Evolutionary conservation across 2,113 vertebrate species (phyloP).

Genomic region (Silurus asotus): DNA sequence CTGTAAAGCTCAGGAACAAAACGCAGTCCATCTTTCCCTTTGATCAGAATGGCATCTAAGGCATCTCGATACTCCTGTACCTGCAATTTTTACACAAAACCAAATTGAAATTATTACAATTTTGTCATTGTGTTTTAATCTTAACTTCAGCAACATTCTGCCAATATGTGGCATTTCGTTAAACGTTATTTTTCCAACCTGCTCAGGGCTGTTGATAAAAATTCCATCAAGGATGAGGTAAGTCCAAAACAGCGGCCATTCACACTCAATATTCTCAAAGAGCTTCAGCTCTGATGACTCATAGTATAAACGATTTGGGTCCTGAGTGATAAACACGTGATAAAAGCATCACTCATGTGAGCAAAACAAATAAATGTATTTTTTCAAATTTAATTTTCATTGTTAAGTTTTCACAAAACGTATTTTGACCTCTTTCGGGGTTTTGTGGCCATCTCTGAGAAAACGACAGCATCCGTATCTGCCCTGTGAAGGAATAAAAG

Average conservation of each 20-base stretch:
- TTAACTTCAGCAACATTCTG: too few species aligned
- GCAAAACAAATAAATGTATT: background rate
- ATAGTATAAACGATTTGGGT: slow-evolving; percentile 85
- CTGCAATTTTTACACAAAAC: slow-evolving; percentile 61
- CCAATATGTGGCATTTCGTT: background rate
- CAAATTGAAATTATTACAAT: background rate
- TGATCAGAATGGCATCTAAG: slow-evolving; percentile 87
- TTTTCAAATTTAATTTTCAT: background rate
- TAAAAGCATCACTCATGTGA: background rate
- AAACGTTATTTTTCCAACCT: slow-evolving; percentile 69
- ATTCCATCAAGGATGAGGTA: slow-evolving; percentile 95
- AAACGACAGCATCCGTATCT: slow-evolving; percentile 95
- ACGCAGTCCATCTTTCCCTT: slow-evolving; percentile 83
- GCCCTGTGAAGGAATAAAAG: slow-evolving; percentile 70
- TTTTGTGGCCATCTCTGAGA: slow-evolving; percentile 92
- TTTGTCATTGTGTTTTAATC: background rate
- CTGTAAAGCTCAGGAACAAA: slow-evolving; percentile 93
- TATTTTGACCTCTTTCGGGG: slow-evolving; percentile 84
- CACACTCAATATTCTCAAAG: slow-evolving; percentile 96
- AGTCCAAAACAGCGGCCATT: slow-evolving; percentile 98
- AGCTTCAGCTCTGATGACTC: slow-evolving; percentile 94
- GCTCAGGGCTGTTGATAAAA: slow-evolving; percentile 85
- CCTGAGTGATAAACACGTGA: slow-evolving; percentile 66
- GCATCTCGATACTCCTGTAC: slow-evolving; percentile 93
- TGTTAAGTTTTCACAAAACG: background rate